Percentiles rank a stretch among this genome's conserved stretches.
phyloP scores from a whole-genome alignment of 30 jellyfish, hydroid and myxozoan genomes.

The Haliclystus octoradiatus region DNA sequence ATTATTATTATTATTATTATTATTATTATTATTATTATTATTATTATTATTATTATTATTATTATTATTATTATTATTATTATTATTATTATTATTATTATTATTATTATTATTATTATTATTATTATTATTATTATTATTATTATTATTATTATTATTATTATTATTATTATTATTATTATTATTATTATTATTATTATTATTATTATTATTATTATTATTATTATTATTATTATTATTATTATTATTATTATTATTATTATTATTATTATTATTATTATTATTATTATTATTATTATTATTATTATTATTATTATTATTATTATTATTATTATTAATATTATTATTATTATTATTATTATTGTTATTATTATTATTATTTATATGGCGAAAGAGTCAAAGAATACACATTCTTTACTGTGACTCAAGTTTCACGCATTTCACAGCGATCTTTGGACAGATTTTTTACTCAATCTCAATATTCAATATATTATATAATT shows the following conservation, averaged over 20 bases:
- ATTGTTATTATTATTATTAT: not conserved
- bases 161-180: not conserved
- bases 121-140: not conserved
- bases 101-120: not conserved
- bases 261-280: not conserved
- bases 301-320: constrained; percentile 2
- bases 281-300: not conserved
- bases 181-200: not conserved
- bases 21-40: not conserved
- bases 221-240: not conserved
- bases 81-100: not conserved
- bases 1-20: not conserved
- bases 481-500: no score
- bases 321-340: constrained; percentile 1
- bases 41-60: not conserved
- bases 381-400: no score
- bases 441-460: no score
- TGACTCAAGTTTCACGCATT: no score
- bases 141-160: not conserved
- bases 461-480: no score
- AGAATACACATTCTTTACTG: no score
- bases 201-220: not conserved
- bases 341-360: constrained; percentile 1
- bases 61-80: not conserved
- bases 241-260: not conserved